These are phyloP conservation scores for Reinhardtius hippoglossoides DNA, from an alignment of 2,113 vertebrate species.

Conservation along the genomic window DNA sequence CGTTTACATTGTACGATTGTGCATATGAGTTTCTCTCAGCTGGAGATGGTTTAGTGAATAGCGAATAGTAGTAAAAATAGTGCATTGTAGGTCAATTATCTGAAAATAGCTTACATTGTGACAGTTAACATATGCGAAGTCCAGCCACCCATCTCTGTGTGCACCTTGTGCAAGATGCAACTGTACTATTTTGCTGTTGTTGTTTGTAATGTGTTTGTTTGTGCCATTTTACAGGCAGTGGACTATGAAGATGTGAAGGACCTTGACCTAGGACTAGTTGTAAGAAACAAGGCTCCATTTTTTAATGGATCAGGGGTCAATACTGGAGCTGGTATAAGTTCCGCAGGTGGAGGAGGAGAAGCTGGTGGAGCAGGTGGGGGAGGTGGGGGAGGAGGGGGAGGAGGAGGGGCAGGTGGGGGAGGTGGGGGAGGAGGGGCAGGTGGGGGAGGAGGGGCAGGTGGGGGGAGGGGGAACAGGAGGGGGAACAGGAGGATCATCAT, in stretches of 20 bases:
- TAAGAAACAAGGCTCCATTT: constrained; percentile 79
- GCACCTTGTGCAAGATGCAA: too few relatives aligned
- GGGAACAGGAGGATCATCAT: constrained; percentile 19
- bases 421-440: neutral
- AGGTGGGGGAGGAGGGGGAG: neutral
- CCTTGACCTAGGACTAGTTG: constrained; percentile 82
- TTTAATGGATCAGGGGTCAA: neutral
- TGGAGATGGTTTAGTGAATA: too few relatives aligned
- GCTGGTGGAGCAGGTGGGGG: constrained; percentile 22
- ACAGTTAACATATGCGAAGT: too few relatives aligned
- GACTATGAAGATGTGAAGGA: constrained; percentile 87
- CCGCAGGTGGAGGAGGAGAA: neutral
- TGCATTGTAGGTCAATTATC: too few relatives aligned
- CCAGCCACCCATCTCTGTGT: too few relatives aligned
- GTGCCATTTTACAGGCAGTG: constrained; percentile 80
- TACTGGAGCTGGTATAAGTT: neutral
- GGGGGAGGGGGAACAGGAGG: accelerated
- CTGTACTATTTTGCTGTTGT: too few relatives aligned
- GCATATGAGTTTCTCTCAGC: too few relatives aligned
- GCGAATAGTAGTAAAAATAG: too few relatives aligned
- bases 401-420: neutral
- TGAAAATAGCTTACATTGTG: too few relatives aligned
- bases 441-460: neutral
- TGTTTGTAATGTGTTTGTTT: constrained; percentile 5
- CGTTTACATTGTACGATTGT: too few relatives aligned